Conservation (phyloP, 2,888 invertebrate genomes). For the Tachina fera region DNA sequence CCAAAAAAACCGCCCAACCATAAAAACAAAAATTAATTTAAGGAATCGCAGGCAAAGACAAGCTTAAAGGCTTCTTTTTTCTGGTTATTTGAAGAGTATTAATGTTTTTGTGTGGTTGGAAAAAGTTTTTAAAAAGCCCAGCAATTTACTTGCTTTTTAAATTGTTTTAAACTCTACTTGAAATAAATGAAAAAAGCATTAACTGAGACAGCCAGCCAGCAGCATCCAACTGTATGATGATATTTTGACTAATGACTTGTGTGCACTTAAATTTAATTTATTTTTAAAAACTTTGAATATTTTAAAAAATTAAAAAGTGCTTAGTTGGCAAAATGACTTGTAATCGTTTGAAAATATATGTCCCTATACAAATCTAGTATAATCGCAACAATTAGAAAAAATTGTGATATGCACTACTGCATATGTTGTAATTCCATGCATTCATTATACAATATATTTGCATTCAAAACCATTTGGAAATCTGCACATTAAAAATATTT, state of each 20-base stretch:
- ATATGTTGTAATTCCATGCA: no score
- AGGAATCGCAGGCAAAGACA: slow-evolving; percentile 11
- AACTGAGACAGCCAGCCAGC: slow-evolving; percentile 51
- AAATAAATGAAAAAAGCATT: slow-evolving; percentile 38
- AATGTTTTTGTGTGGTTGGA: slow-evolving; percentile 17
- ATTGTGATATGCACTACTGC: background rate
- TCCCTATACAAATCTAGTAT: background rate
- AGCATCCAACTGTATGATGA: slow-evolving; percentile 37
- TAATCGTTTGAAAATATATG: no score
- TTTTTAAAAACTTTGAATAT: background rate
- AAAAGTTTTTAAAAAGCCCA: slow-evolving; percentile 6
- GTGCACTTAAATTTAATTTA: slow-evolving; percentile 15
- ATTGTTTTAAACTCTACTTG: slow-evolving; percentile 40
- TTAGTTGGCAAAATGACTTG: no score
- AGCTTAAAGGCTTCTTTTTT: slow-evolving; percentile 37
- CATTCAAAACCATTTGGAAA: background rate
- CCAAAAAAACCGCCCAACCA: slow-evolving; percentile 13
- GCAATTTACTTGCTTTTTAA: slow-evolving; percentile 32
- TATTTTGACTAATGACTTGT: slow-evolving; percentile 40
- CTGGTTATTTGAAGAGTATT: slow-evolving; percentile 1
- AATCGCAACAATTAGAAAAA: background rate
- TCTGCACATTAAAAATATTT: background rate
- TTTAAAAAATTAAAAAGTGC: background rate
- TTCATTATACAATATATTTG: no score
- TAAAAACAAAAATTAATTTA: slow-evolving; percentile 22